Conservation (phyloP, 64 coral and sea anemone species). For the Platygyra sinensis region DNA sequence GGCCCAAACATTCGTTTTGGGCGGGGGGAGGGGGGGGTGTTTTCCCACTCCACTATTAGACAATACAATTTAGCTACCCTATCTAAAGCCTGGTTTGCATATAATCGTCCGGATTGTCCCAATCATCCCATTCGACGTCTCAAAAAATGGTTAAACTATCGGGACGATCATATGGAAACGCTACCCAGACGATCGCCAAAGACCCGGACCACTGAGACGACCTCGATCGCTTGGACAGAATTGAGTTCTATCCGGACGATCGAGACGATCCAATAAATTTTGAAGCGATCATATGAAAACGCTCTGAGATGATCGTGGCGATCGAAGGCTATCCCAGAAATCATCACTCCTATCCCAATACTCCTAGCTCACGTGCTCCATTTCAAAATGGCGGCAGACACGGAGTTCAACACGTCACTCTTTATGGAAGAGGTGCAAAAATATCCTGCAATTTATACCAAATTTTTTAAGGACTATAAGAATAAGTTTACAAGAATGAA, state of each 20-base stretch:
- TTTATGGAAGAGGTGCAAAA: not conserved
- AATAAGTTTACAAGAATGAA: not conserved
- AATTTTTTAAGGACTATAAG: not conserved
- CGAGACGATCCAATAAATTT: not conserved
- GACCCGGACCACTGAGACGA: conserved; percentile 6
- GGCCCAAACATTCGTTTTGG: too few species aligned
- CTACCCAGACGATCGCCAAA: not conserved
- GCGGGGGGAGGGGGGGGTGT: too few species aligned
- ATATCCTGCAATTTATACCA: not conserved
- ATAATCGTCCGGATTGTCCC: too few species aligned
- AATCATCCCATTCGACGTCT: too few species aligned
- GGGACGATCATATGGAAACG: too few species aligned
- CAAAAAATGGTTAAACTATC: too few species aligned
- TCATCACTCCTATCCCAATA: not conserved
- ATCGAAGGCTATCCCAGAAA: conserved; percentile 11
- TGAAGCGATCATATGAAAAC: not conserved
- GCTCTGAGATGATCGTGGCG: not conserved
- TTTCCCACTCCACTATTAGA: too few species aligned
- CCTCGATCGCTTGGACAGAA: conserved; percentile 10
- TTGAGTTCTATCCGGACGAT: conserved; percentile 11
- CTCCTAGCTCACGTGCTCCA: not conserved
- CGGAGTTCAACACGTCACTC: not conserved
- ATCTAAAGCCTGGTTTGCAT: not conserved
- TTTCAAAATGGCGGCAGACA: not conserved
- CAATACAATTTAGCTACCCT: too few species aligned